Base-by-base conservation (phyloP, 2,113 vertebrate genomes). In the Paradoxurus hermaphroditus region DNA sequence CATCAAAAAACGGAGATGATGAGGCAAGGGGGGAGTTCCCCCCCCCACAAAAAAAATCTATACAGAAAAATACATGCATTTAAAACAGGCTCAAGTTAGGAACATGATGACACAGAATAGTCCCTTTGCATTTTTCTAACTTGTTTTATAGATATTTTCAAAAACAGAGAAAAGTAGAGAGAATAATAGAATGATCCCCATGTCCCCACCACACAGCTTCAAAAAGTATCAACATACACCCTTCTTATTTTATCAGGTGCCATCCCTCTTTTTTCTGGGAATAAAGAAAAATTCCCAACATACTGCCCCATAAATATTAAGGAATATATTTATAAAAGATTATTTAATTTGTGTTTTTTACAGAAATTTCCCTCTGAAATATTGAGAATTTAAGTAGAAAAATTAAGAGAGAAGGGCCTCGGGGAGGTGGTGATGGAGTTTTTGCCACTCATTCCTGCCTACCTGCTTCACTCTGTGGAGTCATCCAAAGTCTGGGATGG, bases 301-400 rank as follows among this genome's bases (percentile, higher is more conserved):
- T 83, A 83, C 65, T 34, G 53, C 44, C 34, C 75, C 92, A 90
- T 59, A 93, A 90, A 77, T 90, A 92, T 72, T 77, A 93, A 31
- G 51, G 77, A 72, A 82, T 68, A 3, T 59, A 59, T 41, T 75
- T 62, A 73, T 41, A n/a, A 95, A 92, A 90, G 27, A 88, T 68
- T 21, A 53, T 46, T 86, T 92, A 34, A 41, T 92, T 95, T 90
- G 39, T 41, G 62, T 84, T 79, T 81, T 94, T 87, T 65, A 95
- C 19, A 90, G 70, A 79, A 83, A 84, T 62, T 89, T 93, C 49
- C 21, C 51, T 68, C 34, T 29, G 29, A 78, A 89, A 46, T 83
- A 96, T 12, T 87, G 73, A 91, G 44, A 90, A 86, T 19, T 31
- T 63, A 86, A 31, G 51, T 41, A 90, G 46, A 70, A 87, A 93